Percentiles rank a stretch among this genome's conserved stretches.
Conservation (phyloP, 2,888 invertebrate species). For the Lottia scabra region DNA sequence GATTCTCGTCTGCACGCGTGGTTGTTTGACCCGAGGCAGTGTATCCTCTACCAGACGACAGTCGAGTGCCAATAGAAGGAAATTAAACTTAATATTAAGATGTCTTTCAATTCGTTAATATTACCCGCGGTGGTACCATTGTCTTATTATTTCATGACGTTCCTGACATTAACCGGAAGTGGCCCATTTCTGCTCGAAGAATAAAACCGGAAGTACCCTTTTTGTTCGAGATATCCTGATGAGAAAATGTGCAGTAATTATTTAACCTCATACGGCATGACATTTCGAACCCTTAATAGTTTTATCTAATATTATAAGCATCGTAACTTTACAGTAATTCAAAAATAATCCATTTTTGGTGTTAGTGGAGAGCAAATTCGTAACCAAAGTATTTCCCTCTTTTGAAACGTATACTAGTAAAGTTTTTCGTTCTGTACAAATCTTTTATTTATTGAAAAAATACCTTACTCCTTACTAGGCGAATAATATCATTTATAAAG, state of each 20-base stretch:
- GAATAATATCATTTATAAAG: too few relatives aligned
- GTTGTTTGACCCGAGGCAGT: not conserved
- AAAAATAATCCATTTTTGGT: too few relatives aligned
- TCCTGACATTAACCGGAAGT: slow-evolving; percentile 31
- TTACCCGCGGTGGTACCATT: not conserved
- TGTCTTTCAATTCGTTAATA: not conserved
- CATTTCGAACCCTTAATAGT: too few relatives aligned
- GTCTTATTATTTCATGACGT: not conserved
- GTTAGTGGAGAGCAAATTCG: too few relatives aligned
- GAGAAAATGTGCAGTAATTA: not conserved
- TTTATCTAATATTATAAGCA: too few relatives aligned
- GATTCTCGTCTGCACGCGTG: not conserved
- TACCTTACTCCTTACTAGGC: too few relatives aligned
- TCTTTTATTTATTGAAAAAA: too few relatives aligned
- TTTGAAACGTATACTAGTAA: too few relatives aligned
- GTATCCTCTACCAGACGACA: not conserved
- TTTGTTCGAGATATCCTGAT: slow-evolving; percentile 22
- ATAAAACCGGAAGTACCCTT: slow-evolving; percentile 28
- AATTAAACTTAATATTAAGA: not conserved
- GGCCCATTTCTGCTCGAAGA: slow-evolving; percentile 23
- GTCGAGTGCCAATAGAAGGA: slow-evolving; percentile 2
- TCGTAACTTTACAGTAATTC: too few relatives aligned
- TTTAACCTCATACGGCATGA: too few relatives aligned
- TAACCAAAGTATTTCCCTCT: too few relatives aligned
- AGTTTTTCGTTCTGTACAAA: too few relatives aligned